Percentiles rank a stretch among this genome's conserved stretches.
Evolutionary conservation across 2,797 vertebrate species (phyloP).

Genomic region (Macropodus opercularis): DNA sequence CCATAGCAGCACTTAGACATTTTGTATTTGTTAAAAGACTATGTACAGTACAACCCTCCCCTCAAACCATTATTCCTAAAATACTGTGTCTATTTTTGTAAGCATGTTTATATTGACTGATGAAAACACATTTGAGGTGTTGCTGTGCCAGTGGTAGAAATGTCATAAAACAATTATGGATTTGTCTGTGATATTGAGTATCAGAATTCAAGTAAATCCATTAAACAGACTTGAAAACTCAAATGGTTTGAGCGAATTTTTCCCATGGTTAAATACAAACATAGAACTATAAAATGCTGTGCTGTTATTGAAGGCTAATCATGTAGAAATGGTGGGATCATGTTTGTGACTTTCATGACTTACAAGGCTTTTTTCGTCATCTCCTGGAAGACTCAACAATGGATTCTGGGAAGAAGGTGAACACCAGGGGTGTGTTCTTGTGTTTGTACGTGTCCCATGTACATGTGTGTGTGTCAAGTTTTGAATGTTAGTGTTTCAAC

Average conservation of each 20-base stretch:
- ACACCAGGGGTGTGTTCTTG: slow-evolving; percentile 25
- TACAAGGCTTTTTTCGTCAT: slow-evolving; percentile 41
- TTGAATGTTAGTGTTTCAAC: slow-evolving; percentile 55
- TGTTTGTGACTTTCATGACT: slow-evolving; percentile 27
- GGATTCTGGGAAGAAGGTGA: slow-evolving; percentile 61
- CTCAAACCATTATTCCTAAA: slow-evolving; percentile 2
- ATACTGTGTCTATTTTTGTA: slow-evolving; percentile 64
- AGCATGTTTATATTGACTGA: slow-evolving; percentile 45
- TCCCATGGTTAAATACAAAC: not conserved
- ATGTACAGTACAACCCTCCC: slow-evolving; percentile 23
- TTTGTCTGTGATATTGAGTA: slow-evolving; percentile 37
- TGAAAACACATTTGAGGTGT: slow-evolving; percentile 27
- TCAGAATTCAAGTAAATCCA: slow-evolving; percentile 41
- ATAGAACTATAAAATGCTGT: not conserved
- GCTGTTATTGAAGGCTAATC: not conserved
- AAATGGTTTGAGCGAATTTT: not conserved
- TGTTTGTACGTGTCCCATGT: not conserved
- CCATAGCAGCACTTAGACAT: slow-evolving; percentile 9
- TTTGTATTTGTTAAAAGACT: slow-evolving; percentile 20
- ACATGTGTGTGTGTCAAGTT: slow-evolving; percentile 47
- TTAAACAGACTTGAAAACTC: slow-evolving; percentile 16
- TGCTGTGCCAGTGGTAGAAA: slow-evolving; percentile 11
- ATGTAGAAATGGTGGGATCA: slow-evolving; percentile 9
- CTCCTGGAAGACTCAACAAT: slow-evolving; percentile 53
- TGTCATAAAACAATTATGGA: slow-evolving; percentile 18